Percentiles rank a stretch among this genome's conserved stretches.
These are phyloP conservation scores for Grus americana DNA, from an alignment of 2,113 vertebrate species.

Conservation along the genomic window DNA sequence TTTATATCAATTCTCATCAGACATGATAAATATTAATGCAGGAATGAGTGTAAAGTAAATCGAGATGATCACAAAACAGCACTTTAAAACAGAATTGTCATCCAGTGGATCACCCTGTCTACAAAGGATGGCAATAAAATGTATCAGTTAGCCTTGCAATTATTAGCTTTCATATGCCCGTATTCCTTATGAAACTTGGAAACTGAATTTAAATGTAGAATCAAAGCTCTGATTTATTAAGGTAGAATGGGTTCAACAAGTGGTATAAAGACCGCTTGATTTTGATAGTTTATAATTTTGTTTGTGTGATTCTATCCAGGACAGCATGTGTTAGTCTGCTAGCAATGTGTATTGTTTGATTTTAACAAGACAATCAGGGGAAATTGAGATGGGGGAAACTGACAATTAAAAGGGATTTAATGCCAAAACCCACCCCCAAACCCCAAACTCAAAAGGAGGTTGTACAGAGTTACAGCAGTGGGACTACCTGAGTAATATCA, in stretches of 20 bases:
- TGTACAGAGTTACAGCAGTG: not conserved
- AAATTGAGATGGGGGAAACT: not conserved
- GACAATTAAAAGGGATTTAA: not conserved
- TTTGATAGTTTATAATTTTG: not conserved
- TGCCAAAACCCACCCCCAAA: not conserved
- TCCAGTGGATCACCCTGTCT: not conserved
- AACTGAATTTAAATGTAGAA: not conserved
- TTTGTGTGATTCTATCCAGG: not conserved
- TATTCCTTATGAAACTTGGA: not conserved
- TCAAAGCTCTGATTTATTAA: not conserved
- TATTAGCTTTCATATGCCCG: not conserved
- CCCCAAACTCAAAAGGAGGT: not conserved
- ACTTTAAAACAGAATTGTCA: constrained; percentile 20
- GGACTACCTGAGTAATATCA: not conserved
- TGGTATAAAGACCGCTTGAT: not conserved
- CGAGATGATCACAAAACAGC: not conserved
- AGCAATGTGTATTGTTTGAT: not conserved
- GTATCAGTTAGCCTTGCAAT: not conserved
- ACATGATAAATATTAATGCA: constrained; percentile 45
- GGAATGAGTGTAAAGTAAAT: constrained; percentile 16
- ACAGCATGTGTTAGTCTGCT: not conserved
- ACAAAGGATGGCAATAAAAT: not conserved
- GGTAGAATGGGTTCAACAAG: not conserved
- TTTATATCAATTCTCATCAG: constrained; percentile 55
- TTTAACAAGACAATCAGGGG: not conserved